Percentiles rank a stretch among this genome's conserved stretches.
Evolutionary conservation across 2,113 vertebrate species (phyloP).

Genomic region (Labrus mixtus): DNA sequence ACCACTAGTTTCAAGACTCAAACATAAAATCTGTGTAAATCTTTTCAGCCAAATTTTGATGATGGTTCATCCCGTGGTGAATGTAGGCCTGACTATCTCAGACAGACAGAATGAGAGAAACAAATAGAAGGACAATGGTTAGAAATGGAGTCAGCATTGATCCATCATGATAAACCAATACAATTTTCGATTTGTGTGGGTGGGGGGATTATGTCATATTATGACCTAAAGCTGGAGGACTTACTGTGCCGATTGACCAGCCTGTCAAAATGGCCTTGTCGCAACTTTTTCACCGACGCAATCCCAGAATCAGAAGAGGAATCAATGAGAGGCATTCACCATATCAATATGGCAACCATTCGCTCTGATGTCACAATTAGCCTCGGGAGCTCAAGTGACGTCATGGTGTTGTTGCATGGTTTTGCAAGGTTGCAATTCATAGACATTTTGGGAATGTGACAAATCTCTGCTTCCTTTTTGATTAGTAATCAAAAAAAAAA

Average conservation of each 20-base stretch:
- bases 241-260: constrained; percentile 5
- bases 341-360: not conserved
- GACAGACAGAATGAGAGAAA: not conserved
- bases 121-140: constrained; percentile 15
- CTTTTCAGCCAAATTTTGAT: no score
- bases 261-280: constrained; percentile 3
- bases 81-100: constrained; percentile 25
- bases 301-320: constrained; percentile 33
- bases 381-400: not conserved
- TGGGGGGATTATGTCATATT: constrained; percentile 3
- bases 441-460: not conserved
- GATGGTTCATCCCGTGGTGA: not conserved
- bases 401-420: not conserved
- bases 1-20: no score
- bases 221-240: not conserved
- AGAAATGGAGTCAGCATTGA: constrained; percentile 1
- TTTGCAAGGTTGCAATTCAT: not conserved
- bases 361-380: not conserved
- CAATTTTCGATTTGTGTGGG: constrained; percentile 6
- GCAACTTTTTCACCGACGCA: constrained; percentile 26
- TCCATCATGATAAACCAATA: constrained; percentile 10
- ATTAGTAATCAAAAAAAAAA: not conserved
- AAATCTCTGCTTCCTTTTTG: not conserved
- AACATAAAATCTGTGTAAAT: no score
- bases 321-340: constrained; percentile 57